These are phyloP conservation scores for Canis aureus DNA, from an alignment of 2,113 vertebrate species.

Conservation along the genomic window DNA sequence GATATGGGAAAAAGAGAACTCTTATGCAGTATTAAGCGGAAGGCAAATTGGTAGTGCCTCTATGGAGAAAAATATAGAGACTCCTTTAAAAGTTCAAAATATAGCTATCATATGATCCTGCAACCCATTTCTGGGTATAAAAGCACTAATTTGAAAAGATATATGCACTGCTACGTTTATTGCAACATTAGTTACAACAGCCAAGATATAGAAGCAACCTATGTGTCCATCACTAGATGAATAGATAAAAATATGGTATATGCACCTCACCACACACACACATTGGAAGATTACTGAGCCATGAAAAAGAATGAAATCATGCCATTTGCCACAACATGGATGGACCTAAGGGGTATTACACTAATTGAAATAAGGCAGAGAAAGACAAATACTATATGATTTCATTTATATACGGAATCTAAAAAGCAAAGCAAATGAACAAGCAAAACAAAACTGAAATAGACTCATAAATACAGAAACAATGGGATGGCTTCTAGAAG, in stretches of 20 bases:
- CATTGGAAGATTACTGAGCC: not conserved
- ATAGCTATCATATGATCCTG: not conserved
- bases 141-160: not conserved
- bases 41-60: not conserved
- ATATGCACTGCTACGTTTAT: not conserved
- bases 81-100: not conserved
- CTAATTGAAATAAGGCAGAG: not conserved
- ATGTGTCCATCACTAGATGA: not conserved
- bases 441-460: not conserved
- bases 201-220: not conserved
- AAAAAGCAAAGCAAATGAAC: not conserved
- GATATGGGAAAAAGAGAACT: not conserved
- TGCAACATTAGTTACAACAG: not conserved
- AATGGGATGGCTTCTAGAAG: not conserved
- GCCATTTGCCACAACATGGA: not conserved
- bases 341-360: not conserved
- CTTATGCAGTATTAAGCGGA: not conserved
- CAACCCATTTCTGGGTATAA: not conserved
- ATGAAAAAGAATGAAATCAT: not conserved
- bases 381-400: not conserved
- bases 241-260: not conserved
- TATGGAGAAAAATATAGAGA: not conserved
- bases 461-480: not conserved
- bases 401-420: not conserved
- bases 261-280: not conserved